These are phyloP conservation scores for Scaptomyza caliginosa DNA, from an alignment of 2,888 invertebrate species.

Conservation along the genomic window DNA sequence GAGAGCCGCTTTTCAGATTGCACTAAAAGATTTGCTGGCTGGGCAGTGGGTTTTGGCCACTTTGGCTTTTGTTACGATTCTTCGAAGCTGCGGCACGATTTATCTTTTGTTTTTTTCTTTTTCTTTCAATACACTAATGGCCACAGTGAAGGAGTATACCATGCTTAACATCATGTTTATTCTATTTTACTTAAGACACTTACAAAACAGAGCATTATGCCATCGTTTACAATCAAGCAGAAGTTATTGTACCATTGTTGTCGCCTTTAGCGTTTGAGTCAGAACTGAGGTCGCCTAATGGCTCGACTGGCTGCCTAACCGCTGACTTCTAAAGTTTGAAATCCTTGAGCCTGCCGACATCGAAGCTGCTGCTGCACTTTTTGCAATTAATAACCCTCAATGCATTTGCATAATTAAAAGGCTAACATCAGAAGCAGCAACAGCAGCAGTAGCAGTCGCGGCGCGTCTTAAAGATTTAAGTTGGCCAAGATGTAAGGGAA, in stretches of 20 bases:
- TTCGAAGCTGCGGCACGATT: neutral
- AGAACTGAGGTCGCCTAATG: constrained; percentile 54
- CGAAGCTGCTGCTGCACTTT: constrained; percentile 31
- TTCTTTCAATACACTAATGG: neutral
- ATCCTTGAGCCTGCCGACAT: constrained; percentile 24
- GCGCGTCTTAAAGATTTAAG: constrained; percentile 61
- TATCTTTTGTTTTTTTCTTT: neutral
- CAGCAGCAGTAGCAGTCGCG: neutral
- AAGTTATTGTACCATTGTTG: constrained; percentile 36
- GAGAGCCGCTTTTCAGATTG: constrained; percentile 68
- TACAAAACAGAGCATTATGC: neutral
- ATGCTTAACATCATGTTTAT: too few relatives aligned
- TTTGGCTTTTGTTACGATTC: constrained; percentile 63
- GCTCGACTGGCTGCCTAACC: constrained; percentile 52
- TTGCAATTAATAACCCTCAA: constrained; percentile 70
- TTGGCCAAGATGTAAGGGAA: neutral
- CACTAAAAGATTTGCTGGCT: constrained; percentile 71
- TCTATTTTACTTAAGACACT: too few relatives aligned
- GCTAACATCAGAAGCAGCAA: constrained; percentile 5
- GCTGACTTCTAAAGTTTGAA: constrained; percentile 34
- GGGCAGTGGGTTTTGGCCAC: constrained; percentile 46
- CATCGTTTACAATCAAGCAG: neutral
- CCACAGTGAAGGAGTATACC: neutral
- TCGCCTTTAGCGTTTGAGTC: constrained; percentile 25
- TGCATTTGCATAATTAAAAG: constrained; percentile 78